These are phyloP conservation scores for Eulemur macaco DNA, from an alignment of 2,113 vertebrate species.

Conservation along the genomic window DNA sequence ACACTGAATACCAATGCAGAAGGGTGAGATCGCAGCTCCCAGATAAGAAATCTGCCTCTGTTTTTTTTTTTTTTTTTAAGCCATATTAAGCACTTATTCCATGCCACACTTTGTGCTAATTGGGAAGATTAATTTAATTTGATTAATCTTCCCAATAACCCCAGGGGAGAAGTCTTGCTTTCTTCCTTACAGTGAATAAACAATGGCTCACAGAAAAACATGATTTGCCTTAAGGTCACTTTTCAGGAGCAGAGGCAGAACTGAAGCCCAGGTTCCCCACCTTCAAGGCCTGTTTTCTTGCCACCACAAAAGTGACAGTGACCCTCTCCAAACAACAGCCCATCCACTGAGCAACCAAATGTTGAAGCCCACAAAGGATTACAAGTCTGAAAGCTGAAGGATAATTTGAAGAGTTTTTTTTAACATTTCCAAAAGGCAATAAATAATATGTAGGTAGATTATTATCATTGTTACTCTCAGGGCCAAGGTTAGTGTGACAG, in stretches of 20 bases:
- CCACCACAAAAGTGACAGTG: background rate
- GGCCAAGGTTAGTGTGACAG: background rate
- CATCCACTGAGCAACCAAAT: background rate
- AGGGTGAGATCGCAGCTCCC: background rate
- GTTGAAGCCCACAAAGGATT: background rate
- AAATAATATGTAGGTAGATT: background rate
- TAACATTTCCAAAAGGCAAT: background rate
- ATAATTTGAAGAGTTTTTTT: background rate
- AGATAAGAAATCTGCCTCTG: background rate
- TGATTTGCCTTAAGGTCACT: background rate
- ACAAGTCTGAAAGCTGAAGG: background rate
- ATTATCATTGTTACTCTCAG: background rate
- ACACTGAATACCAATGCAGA: background rate
- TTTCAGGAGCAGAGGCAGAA: background rate
- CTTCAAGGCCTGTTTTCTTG: background rate
- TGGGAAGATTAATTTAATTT: conserved; percentile 26
- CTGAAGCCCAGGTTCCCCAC: background rate
- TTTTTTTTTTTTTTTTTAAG: background rate
- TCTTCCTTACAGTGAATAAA: conserved; percentile 3
- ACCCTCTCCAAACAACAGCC: background rate
- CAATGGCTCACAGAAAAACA: background rate
- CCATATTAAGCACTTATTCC: background rate
- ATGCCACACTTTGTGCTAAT: background rate
- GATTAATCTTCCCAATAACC: background rate
- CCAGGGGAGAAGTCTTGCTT: background rate